phyloP scores from a whole-genome alignment of 2,113 vertebrate species.

The Paratilapia polleni region DNA sequence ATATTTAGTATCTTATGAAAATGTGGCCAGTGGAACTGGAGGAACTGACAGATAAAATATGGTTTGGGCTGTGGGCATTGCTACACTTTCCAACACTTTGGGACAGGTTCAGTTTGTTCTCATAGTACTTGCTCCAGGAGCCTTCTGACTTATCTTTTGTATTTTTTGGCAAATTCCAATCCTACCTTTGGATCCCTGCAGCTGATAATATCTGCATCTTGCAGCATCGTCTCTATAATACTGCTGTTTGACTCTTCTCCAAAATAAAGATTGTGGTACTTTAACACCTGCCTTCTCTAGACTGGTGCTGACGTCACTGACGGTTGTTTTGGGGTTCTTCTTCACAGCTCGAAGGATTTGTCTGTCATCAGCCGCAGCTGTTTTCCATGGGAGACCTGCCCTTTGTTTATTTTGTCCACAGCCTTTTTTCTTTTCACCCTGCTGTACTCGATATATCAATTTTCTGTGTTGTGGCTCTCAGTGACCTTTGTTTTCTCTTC shows the following conservation, averaged over 20 bases:
- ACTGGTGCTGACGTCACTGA: constrained; percentile 1
- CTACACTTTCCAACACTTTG: not conserved
- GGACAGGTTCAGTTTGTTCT: not conserved
- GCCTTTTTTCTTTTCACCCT: not conserved
- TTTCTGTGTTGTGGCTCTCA: not conserved
- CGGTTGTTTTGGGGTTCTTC: constrained; percentile 8
- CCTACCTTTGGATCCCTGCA: not conserved
- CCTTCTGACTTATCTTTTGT: not conserved
- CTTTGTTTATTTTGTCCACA: not conserved
- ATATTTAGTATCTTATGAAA: not conserved
- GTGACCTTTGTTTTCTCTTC: not conserved
- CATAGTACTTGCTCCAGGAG: not conserved
- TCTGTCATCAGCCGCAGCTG: constrained; percentile 28
- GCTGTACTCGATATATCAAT: not conserved
- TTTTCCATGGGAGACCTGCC: not conserved
- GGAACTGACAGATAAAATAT: not conserved
- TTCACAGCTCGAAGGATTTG: not conserved
- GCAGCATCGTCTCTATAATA: not conserved
- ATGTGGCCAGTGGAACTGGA: not conserved
- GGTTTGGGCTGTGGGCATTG: not conserved
- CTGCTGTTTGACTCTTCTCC: not conserved
- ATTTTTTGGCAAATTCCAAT: not conserved
- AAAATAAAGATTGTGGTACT: not conserved
- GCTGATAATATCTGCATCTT: not conserved
- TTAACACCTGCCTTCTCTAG: constrained; percentile 16